Percentiles rank a stretch among this genome's conserved stretches.
phyloP scores from a whole-genome alignment of 2,113 vertebrate species.

The Nymphicus hollandicus region DNA sequence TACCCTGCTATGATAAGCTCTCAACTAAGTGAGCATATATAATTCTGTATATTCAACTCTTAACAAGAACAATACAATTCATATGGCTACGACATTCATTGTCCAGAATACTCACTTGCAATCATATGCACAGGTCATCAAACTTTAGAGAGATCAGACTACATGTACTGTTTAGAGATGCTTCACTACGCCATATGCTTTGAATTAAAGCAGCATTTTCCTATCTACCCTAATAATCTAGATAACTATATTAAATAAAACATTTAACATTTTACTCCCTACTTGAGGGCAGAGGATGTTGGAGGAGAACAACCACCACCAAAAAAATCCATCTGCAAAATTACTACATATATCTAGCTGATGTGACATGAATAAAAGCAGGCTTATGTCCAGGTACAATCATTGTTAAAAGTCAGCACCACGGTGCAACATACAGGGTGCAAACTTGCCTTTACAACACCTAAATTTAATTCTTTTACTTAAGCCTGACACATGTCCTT shows the following conservation, averaged over 20 bases:
- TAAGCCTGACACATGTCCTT: neutral
- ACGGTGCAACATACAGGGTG: fast-evolving
- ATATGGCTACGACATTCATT: neutral
- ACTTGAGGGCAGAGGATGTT: neutral
- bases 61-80: neutral
- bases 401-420: neutral
- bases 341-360: neutral
- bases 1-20: neutral
- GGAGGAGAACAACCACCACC: neutral
- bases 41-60: neutral
- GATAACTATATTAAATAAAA: neutral
- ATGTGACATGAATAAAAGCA: neutral
- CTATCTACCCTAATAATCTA: neutral
- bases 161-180: neutral
- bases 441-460: neutral
- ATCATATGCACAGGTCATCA: neutral
- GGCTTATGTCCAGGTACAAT: neutral
- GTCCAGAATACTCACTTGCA: neutral
- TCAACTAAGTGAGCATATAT: neutral
- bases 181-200: fast-evolving
- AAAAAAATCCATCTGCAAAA: neutral
- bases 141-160: neutral
- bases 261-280: neutral
- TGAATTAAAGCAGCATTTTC: neutral
- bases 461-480: neutral